Base-by-base conservation (phyloP, 2,113 vertebrate genomes). In the Campylomormyrus tamandua region DNA sequence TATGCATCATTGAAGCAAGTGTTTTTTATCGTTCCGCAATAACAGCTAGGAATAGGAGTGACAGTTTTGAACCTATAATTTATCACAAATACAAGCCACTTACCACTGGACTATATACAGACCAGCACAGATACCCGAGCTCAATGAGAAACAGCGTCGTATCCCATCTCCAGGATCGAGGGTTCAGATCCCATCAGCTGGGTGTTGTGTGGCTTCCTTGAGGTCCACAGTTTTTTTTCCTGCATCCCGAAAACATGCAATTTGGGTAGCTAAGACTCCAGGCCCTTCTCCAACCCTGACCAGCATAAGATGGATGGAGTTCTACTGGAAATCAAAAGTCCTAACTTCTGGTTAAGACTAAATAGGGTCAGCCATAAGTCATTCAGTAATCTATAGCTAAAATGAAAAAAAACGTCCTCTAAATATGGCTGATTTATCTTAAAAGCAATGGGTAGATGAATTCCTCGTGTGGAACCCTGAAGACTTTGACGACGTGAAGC, bases 391-490 rank as follows among this genome's bases (percentile, higher is more conserved):
- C 31, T 84, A 46, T 49, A n/a, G 42, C 62, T 90, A 52, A 77
- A 87, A 53, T n/a, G 42, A 90, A 87, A 24, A 45, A 42, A 42
- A 42, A 42, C 31, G 46, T 13, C n/a, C 5, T 62, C 46, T 21
- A 62, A 62, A 17, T 49, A 80, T 87, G 7, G 35, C 15, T 2
- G 1, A 89, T 86, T 9, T 48, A 2, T 49, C 21, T 39, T 46
- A 92, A 53, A 66, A 99, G 98, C 95, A 96, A 56, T 99, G 98
- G 98, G 97, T 90, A 0, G 98, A 99, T 0, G 98, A 99, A 89
- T 99, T 99, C 93, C 97, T 99, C 87, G 94, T 93, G n/a, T 99
- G 98, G 98, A 94, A 98, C 91, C 98, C 98, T 0, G 94, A 95
- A 1, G 95, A 90, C 77, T 99, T 98, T 0, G 98, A 99, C 94